Conservation (phyloP, 2,888 invertebrate genomes). For the Drosophila suboccidentalis region DNA sequence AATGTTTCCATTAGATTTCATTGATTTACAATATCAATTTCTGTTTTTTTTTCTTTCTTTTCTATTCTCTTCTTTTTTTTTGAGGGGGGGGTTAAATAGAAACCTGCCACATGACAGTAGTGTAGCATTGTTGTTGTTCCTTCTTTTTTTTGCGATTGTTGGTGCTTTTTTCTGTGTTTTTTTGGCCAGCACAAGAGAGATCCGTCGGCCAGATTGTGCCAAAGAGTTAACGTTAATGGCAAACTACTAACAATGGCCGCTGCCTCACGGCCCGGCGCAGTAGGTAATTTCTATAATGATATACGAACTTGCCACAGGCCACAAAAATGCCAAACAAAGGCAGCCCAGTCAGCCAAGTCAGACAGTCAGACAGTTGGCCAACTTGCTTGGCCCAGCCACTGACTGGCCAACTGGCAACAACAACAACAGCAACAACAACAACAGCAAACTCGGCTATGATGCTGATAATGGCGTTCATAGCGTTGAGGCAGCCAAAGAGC, state of each 20-base stretch:
- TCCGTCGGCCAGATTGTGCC: slow-evolving; percentile 72
- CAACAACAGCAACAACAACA: slow-evolving; percentile 14
- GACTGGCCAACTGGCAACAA: slow-evolving; percentile 31
- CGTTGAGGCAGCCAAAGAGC: slow-evolving; percentile 34
- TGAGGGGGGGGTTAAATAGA: slow-evolving; percentile 19
- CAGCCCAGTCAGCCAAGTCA: slow-evolving; percentile 29
- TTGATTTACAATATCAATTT: slow-evolving; percentile 69
- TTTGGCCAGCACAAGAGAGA: slow-evolving; percentile 48
- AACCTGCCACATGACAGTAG: slow-evolving; percentile 55
- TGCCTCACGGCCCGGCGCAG: slow-evolving; percentile 60
- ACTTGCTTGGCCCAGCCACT: slow-evolving; percentile 39
- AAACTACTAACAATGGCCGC: slow-evolving; percentile 77
- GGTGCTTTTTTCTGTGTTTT: slow-evolving; percentile 16
- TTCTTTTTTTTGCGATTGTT: slow-evolving; percentile 31
- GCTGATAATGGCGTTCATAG: slow-evolving; percentile 63
- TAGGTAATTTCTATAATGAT: slow-evolving; percentile 83
- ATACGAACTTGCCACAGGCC: slow-evolving; percentile 78
- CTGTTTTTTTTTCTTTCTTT: slow-evolving; percentile 2
- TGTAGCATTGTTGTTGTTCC: slow-evolving; percentile 45
- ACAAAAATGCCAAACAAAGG: slow-evolving; percentile 59
- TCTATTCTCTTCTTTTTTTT: background rate
- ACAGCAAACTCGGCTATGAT: slow-evolving; percentile 36
- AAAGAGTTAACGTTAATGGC: slow-evolving; percentile 80
- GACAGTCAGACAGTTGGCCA: slow-evolving; percentile 38
- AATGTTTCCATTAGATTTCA: slow-evolving; percentile 72